A percentile compares a stretch with the other conserved stretches of the same genome.
Conservation (phyloP, 2,888 invertebrate species). For the Dolichomitus sp. region DNA sequence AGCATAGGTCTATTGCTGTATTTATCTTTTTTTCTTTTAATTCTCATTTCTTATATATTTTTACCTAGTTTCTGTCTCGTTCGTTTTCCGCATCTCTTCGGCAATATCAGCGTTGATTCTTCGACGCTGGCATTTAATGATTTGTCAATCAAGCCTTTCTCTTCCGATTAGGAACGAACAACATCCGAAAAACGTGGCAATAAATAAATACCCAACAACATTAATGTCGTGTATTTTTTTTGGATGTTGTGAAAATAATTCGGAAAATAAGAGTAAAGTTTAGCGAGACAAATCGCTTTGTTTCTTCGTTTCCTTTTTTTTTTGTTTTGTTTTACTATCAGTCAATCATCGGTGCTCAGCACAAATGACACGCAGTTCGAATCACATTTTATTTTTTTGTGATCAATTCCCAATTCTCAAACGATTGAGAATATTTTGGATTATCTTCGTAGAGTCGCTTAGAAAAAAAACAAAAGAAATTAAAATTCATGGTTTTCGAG, state of each 20-base stretch:
- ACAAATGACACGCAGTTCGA: slow-evolving; percentile 22
- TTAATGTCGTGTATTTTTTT: slow-evolving; percentile 17
- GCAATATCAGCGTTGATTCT: slow-evolving; percentile 9
- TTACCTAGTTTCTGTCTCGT: slow-evolving; percentile 49
- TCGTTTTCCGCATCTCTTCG: slow-evolving; percentile 1
- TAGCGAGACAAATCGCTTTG: slow-evolving; percentile 37
- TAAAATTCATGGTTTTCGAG: slow-evolving; percentile 59
- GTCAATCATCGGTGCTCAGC: slow-evolving; percentile 31
- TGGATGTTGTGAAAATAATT: slow-evolving; percentile 35
- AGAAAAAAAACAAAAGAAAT: slow-evolving; percentile 50
- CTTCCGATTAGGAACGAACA: slow-evolving; percentile 57
- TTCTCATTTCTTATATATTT: slow-evolving; percentile 58
- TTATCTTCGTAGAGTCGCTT: slow-evolving; percentile 37
- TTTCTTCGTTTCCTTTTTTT: slow-evolving; percentile 29
- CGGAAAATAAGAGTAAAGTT: slow-evolving; percentile 34
- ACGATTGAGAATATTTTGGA: slow-evolving; percentile 18
- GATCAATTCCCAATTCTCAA: slow-evolving; percentile 10
- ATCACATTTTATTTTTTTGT: slow-evolving; percentile 33
- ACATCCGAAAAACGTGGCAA: slow-evolving; percentile 38
- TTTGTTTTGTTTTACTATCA: slow-evolving; percentile 37
- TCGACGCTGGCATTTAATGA: not conserved
- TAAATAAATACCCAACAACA: slow-evolving; percentile 56
- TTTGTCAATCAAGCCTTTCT: slow-evolving; percentile 32
- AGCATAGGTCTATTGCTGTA: no score
- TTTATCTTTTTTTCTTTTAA: not conserved